Evolutionary conservation across 2,888 invertebrate genomes (phyloP), one percentile per base, ranked within the genome.

Genomic region (Mimachlamys varia): DNA sequence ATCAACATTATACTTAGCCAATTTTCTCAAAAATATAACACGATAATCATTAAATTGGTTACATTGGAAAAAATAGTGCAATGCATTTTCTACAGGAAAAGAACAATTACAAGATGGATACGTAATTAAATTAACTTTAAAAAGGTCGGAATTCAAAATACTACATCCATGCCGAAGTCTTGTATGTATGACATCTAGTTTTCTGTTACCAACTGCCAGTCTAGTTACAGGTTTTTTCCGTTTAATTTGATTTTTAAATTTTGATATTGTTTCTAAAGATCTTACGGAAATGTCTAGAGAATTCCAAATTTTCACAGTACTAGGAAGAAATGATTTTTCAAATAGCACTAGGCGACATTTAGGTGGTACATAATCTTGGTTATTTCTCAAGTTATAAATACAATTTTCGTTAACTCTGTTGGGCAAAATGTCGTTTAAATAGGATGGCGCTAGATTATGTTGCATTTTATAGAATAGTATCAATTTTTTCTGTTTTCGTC

Each of bases 111-210:
- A 89, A 7, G 17, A 53, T 89, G 0, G 50, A 0, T n/a, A 53
- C 17, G 13, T 12, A 2, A 55, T 37, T 55, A 88, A 88, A 53
- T 90, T 90, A 38, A 50, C 15, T 88, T 37, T 38, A 33, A 53
- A 90, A 15, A 90, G 88, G 49, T 88, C 90, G 27, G 90, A 19
- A 33, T 89, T 90, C 17, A 90, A 53, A 17, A 53, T 13, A 88
- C 55, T 90, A 88, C 87, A 90, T 17, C 88, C 27, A 55, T 90
- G 37, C 5, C 90, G 13, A 19, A 90, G 53, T 53, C 53, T 37
- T 13, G 90, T 33, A 55, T 90, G 90, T 50, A 88, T 88, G 17
- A 15, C 27, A 37, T 58, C 62, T 17, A 62, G 7, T 89, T 89
- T 89, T 27, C 89, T 22, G 15, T 88, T 37, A 53, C 88, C 37